A percentile compares a stretch with the other conserved stretches of the same genome.
phyloP scores from a whole-genome alignment of 2,113 vertebrate species.

The Apaloderma vittatum region DNA sequence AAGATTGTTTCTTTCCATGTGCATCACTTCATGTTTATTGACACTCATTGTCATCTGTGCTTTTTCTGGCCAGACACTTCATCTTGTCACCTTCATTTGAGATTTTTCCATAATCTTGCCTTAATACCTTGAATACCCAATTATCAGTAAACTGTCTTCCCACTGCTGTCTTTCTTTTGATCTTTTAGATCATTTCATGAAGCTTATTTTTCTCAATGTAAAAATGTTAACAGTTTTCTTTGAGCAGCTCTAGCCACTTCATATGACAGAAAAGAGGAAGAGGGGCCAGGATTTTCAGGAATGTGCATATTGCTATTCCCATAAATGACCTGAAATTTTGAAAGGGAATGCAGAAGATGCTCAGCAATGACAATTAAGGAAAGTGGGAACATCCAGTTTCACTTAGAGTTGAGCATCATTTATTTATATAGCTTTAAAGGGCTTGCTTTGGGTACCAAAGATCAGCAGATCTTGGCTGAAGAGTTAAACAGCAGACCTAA shows the following conservation, averaged over 20 bases:
- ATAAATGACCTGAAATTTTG: not conserved
- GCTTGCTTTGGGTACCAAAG: not conserved
- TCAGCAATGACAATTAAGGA: not conserved
- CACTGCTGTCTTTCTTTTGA: not conserved
- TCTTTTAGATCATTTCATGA: not conserved
- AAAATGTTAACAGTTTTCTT: not conserved
- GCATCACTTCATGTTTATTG: not conserved
- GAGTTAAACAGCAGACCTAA: not conserved
- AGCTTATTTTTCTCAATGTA: not conserved
- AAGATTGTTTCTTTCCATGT: not conserved
- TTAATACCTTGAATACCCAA: not conserved
- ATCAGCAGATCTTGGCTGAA: not conserved
- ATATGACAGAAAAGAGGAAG: not conserved
- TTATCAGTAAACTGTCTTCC: not conserved
- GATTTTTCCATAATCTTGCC: not conserved
- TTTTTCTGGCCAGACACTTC: not conserved
- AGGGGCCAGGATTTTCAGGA: not conserved
- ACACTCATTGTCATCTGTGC: not conserved
- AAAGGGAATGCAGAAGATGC: not conserved
- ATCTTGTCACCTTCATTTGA: not conserved
- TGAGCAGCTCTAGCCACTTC: not conserved
- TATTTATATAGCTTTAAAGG: not conserved
- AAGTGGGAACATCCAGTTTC: not conserved
- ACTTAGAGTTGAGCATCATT: not conserved
- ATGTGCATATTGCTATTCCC: not conserved